Base-by-base conservation (phyloP, 2,888 invertebrate species). In the Lithophane semibrunnea region DNA sequence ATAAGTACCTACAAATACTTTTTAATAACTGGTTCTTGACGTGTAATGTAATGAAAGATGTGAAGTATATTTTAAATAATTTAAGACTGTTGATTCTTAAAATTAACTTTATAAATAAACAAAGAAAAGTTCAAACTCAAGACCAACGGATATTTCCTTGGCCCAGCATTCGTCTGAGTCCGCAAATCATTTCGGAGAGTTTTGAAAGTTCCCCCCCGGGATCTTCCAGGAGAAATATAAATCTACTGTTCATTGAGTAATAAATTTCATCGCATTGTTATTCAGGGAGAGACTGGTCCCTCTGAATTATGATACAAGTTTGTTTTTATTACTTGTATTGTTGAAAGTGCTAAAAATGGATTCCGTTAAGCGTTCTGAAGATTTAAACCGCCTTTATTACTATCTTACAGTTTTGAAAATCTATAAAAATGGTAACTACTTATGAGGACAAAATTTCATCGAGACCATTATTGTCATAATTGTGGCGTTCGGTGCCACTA, bases 221-320 rank as follows among this genome's bases (percentile, higher is more conserved):
- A 89, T 87, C 82, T 87, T 89, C 78, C 82, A 83, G 81, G 82
- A 89, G 88, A 89, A 90, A 91, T 91, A 92, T 90, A 89, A 91
- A 92, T 91, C 90, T 85, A 84, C 87, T 86, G 89, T 89, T 92
- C 90, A 91, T 92, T 90, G 88, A 89, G 90, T 89, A 91, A 92
- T 92, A 93, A 92, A 94, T 93, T 92, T 90, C 83, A 86, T 88
- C 86, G 85, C 90, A 92, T 94, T 93, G 90, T 92, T 93, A 93
- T 93, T 94, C 92, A 90, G 82, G 84, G 88, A 80, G 88, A 86
- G 89, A 90, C 88, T 86, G 80, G 88, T 86, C 88, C 84, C 65
- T 88, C 87, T 92, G 91, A 93, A 91, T 92, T 90, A 93, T 92
- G 90, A 90, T 85, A 89, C 86, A 93, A 93, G 90, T 93, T 93